Evolutionary conservation across 2,797 vertebrate species (phyloP).

Genomic region (Manis pentadactyla): DNA sequence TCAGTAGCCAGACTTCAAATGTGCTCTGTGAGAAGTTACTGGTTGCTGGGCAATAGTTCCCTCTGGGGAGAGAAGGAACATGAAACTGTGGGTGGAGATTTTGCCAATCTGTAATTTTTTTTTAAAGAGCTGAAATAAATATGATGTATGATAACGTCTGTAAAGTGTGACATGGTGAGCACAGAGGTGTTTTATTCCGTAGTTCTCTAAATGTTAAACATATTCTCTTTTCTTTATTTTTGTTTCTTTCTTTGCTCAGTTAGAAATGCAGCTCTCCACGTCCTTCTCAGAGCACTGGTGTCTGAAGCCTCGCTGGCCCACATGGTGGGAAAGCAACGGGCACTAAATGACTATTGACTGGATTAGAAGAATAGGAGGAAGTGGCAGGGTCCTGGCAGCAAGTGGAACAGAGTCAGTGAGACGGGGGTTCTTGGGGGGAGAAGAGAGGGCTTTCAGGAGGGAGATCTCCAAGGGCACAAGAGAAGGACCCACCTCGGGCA

Average conservation of each 20-base stretch:
- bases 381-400: background rate
- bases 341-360: background rate
- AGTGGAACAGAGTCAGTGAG: background rate
- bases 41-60: background rate
- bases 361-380: background rate
- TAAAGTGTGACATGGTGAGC: background rate
- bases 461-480: background rate
- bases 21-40: accelerated
- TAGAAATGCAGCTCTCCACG: background rate
- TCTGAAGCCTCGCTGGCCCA: background rate
- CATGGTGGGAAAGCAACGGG: accelerated
- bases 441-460: accelerated
- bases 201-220: background rate
- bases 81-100: background rate
- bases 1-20: background rate
- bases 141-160: background rate
- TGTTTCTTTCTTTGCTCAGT: background rate
- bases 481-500: background rate
- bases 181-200: background rate
- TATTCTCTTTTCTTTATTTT: background rate
- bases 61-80: background rate
- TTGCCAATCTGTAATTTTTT: background rate
- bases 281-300: background rate
- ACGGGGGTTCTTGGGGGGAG: accelerated
- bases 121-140: background rate